Evolutionary conservation across 1,140 invertebrate species (phyloP).

Genomic region (Araneus ventricosus): DNA sequence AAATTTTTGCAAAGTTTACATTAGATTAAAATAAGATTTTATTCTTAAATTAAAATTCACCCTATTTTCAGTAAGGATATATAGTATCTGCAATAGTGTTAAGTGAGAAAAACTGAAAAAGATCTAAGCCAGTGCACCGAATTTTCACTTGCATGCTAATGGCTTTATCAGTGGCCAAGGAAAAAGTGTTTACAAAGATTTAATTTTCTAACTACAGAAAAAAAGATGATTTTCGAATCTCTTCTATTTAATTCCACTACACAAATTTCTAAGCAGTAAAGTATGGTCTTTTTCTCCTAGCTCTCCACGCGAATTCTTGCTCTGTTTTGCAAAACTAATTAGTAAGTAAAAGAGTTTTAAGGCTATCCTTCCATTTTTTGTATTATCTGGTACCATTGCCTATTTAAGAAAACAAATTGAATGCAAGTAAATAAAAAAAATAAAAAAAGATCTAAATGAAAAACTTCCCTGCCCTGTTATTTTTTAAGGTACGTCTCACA

Average conservation of each 20-base stretch:
- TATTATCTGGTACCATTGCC: not conserved
- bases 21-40: no score
- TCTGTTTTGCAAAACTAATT: not conserved
- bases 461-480: not conserved
- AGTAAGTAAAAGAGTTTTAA: not conserved
- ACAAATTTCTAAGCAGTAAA: not conserved
- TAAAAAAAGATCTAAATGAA: not conserved
- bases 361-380: not conserved
- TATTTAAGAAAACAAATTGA: conserved; percentile 23
- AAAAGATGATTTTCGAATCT: not conserved
- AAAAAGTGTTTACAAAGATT: not conserved
- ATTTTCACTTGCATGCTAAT: not conserved
- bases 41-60: no score
- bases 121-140: no score
- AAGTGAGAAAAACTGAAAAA: no score
- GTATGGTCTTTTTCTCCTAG: not conserved
- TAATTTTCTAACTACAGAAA: not conserved
- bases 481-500: not conserved
- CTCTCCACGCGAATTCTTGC: not conserved
- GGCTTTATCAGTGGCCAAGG: not conserved
- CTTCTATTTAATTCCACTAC: not conserved
- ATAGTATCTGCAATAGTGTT: no score
- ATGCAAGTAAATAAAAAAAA: not conserved
- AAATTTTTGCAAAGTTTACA: no score
- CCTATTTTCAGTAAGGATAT: no score